Base-by-base conservation (phyloP, 2,797 vertebrate genomes). In the Crenuchus spilurus region DNA sequence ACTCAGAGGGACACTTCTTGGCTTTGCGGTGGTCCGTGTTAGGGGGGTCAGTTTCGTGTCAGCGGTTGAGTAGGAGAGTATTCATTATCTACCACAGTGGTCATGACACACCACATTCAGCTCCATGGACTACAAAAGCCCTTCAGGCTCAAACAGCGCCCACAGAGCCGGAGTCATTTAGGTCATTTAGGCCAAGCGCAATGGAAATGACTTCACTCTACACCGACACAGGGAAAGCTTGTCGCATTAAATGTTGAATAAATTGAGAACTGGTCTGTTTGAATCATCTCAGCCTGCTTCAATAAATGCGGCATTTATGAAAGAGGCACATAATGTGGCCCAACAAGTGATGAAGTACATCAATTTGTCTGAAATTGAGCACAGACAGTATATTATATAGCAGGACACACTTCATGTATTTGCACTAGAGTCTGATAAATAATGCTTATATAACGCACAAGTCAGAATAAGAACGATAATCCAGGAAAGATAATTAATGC, bases 41-140 rank as follows among this genome's bases (percentile, higher is more conserved):
- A 49, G 18, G 22, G 20, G 64, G 48, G 61, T 74, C 61, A 70
- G 41, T 44, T 33, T 35, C 2, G 20, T 44, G 57, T 73, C 58
- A 35, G 61, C 58, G 49, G 42, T 26, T 72, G 60, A 69, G 37
- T 63, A 49, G 30, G 42, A 62, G 31, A 44, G 20, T 52, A 42
- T 73, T 73, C 70, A 73, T 44, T 70, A 70, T 55, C 30, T 64
- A 5, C 42, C 46, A 48, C 58, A 70, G 61, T n/a, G 41, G 41
- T 64, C 41, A 46, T 46, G 57, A 60, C 60, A 69, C 63, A 42
- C 54, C 28, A 30, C 46, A 61, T 55, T 55, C 30, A 58, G 24
- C 57, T 58, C 10, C 6, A 14, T 30, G 58, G 16, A 70, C 54
- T 48, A 58, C 13, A 58, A 49, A 49, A 62, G 18, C 20, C n/a